Base-by-base conservation (phyloP, 23 tunicate species). In the Botrylloides violaceus region DNA sequence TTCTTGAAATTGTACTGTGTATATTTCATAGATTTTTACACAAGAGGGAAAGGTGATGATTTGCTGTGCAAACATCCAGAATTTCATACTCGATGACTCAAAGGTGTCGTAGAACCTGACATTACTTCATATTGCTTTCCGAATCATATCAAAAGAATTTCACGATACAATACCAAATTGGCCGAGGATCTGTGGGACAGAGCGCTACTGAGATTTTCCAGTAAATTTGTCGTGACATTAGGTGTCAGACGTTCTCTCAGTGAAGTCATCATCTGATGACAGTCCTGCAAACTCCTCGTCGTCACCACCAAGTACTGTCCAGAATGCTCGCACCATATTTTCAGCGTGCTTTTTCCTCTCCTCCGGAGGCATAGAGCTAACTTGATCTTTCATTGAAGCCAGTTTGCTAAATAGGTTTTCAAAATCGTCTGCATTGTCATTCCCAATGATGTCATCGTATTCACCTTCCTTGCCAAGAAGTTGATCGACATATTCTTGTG, bases 281-380 rank as follows among this genome's bases (percentile, higher is more conserved):
- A 63, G 31, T 25, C 78, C 82, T 4, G 26, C 49, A 26, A 83
- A 3, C 58, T 84, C 92, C 26, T 84, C 92, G 48, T 84, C 78
- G 34, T 84, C 83, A 5, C 92, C 92, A 2, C 82, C 83, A 26
- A 84, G 29, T 3, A 83, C 92, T 57, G 43, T 72, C 92, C 92
- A 84, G 59, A 84, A 84, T 19, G 92, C 92, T 1, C 62, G 56
- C 38, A 84, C 92, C 15, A 78, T 81, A 47, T 84, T 74, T 65
- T 84, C 92, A 15, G 92, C 92, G 39, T 78, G 78, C 19, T 73
- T 81, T 65, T 79, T 84, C 49, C 83, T 64, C 36, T 82, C 65
- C n/a, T 74, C 50, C n/a, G 55, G 66, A 12, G 92, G 82, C 32
- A 79, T 49, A 12, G 80, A 59, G 9, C 43, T 68, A 0, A 83